Evolutionary conservation across 2,113 vertebrate species (phyloP).

Genomic region (Sapajus apella): DNA sequence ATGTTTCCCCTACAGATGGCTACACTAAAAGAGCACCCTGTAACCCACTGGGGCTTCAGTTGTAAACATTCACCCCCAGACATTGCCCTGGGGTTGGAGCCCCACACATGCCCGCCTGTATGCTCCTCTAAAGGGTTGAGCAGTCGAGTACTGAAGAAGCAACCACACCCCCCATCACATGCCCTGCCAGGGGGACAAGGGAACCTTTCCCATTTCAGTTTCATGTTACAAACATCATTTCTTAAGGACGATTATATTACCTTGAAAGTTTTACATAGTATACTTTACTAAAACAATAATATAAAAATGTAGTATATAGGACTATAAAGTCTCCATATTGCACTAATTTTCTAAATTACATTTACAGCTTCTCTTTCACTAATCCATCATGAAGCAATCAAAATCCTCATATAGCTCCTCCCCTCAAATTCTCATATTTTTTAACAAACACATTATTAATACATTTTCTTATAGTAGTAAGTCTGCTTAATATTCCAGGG

Average conservation of each 20-base stretch:
- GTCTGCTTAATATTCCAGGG: slow-evolving; percentile 64
- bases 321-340: background rate
- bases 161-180: no score
- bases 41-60: no score
- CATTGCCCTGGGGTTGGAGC: no score
- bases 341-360: background rate
- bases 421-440: slow-evolving; percentile 46
- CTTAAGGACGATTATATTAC: background rate
- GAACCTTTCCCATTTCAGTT: background rate
- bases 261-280: background rate
- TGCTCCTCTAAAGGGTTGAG: no score
- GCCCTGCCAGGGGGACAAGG: no score
- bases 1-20: background rate
- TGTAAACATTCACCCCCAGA: no score
- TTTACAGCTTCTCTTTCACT: background rate
- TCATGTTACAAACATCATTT: background rate
- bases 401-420: slow-evolving; percentile 33
- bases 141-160: no score
- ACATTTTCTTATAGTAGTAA: slow-evolving; percentile 46
- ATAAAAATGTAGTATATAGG: background rate
- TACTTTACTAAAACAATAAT: background rate
- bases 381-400: background rate
- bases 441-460: slow-evolving; percentile 65
- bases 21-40: no score
- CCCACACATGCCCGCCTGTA: no score